Evolutionary conservation across 2,888 invertebrate species (phyloP).

Genomic region (Willowsia nigromaculata): DNA sequence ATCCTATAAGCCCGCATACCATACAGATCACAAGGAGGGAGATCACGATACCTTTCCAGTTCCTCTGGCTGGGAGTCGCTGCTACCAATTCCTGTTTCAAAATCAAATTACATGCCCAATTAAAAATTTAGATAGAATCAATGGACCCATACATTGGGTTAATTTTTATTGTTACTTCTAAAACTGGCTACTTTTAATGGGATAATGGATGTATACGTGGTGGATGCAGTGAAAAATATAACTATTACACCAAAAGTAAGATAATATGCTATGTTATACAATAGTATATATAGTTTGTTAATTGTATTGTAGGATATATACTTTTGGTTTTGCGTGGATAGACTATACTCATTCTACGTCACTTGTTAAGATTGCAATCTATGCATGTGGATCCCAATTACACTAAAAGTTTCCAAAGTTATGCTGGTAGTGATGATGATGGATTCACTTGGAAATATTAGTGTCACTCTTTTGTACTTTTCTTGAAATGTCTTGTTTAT

Average conservation of each 20-base stretch:
- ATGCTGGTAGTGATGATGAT: not conserved
- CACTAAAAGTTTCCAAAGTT: not conserved
- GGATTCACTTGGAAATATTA: not conserved
- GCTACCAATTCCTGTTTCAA: conserved; percentile 90
- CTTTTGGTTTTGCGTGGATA: not conserved
- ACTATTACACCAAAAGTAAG: not conserved
- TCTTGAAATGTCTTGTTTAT: not conserved
- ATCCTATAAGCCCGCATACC: conserved; percentile 92
- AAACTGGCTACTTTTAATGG: not conserved
- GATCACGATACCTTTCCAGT: conserved; percentile 97
- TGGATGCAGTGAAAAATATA: not conserved
- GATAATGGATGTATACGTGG: not conserved
- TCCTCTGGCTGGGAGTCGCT: conserved; percentile 91
- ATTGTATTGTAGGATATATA: not conserved
- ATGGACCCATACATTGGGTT: not conserved
- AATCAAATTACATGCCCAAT: not conserved
- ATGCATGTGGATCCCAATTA: not conserved
- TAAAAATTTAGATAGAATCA: not conserved
- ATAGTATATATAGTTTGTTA: not conserved
- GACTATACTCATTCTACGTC: not conserved
- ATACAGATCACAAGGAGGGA: conserved; percentile 94
- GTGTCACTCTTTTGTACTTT: not conserved
- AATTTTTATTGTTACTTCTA: not conserved
- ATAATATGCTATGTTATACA: not conserved
- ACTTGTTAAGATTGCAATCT: not conserved